Evolutionary conservation across 2,888 invertebrate genomes (phyloP).

Genomic region (Dysmachus trigonus): DNA sequence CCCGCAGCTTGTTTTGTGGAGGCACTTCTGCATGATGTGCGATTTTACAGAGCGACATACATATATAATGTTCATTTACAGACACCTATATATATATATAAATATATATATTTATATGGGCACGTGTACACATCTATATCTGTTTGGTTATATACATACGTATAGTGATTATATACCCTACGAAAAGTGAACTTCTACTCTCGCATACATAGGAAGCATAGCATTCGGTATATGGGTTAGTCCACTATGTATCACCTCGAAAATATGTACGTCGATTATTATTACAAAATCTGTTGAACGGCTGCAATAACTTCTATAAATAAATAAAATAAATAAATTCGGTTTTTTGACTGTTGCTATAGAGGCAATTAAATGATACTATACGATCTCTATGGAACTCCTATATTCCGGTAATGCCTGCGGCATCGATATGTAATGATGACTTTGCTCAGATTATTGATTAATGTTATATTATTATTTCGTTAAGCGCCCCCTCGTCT

Average conservation of each 20-base stretch:
- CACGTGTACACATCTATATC: conserved; percentile 1
- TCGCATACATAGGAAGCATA: conserved; percentile 14
- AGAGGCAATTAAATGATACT: neutral
- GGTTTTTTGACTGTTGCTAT: neutral
- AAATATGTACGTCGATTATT: conserved; percentile 19
- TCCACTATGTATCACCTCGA: conserved; percentile 14
- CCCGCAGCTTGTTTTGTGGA: conserved; percentile 8
- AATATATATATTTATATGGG: neutral
- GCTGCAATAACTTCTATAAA: neutral
- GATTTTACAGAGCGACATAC: conserved; percentile 38
- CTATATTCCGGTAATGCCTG: neutral
- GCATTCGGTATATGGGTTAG: conserved; percentile 15
- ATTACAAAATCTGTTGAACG: neutral
- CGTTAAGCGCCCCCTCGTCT: neutral
- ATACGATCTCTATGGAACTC: neutral
- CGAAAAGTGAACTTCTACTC: conserved; percentile 32
- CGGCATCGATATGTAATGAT: neutral
- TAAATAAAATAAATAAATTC: neutral
- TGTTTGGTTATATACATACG: neutral
- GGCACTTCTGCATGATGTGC: conserved; percentile 41
- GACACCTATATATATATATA: conserved; percentile 10
- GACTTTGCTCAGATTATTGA: neutral
- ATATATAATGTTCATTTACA: conserved; percentile 26
- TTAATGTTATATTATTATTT: neutral
- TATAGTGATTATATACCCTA: conserved; percentile 32